Evolutionary conservation across 2,797 vertebrate genomes (phyloP).

Genomic region (Enteromius argenteus): DNA sequence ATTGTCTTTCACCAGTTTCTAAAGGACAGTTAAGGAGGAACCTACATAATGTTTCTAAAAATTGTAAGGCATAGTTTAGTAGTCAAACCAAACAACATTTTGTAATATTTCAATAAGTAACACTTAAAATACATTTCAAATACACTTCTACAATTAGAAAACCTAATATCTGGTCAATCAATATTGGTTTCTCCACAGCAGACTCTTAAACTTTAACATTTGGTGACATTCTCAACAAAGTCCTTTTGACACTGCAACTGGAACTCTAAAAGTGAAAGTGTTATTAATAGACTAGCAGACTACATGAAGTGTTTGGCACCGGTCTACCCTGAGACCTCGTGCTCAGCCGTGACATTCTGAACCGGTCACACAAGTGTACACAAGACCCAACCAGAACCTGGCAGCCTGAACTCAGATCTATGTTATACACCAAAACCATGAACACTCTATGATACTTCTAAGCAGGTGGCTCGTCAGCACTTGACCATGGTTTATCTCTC

Average conservation of each 20-base stretch:
- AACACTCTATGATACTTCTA: neutral
- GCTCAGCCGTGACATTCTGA: slow-evolving; percentile 73
- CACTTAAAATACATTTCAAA: too few species aligned
- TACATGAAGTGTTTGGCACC: slow-evolving; percentile 59
- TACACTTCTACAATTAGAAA: too few species aligned
- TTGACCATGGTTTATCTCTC: slow-evolving; percentile 4
- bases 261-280: slow-evolving; percentile 30
- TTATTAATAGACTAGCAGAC: slow-evolving; percentile 67
- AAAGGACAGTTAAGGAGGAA: neutral
- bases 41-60: neutral
- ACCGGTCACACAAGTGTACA: slow-evolving; percentile 64
- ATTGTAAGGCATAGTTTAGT: neutral
- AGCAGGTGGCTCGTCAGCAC: slow-evolving; percentile 37
- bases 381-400: slow-evolving; percentile 5
- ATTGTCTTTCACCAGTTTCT: neutral
- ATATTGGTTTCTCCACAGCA: neutral
- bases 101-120: neutral
- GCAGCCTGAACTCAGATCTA: slow-evolving; percentile 7
- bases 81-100: neutral
- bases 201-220: slow-evolving; percentile 3
- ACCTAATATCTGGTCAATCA: neutral
- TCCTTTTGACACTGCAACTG: neutral
- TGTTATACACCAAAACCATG: neutral
- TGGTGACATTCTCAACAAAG: neutral
- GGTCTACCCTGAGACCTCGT: slow-evolving; percentile 59